Percentiles rank a stretch among this genome's conserved stretches.
These are phyloP conservation scores for Arizona elegans DNA, from an alignment of 2,113 vertebrate genomes.

Conservation along the genomic window DNA sequence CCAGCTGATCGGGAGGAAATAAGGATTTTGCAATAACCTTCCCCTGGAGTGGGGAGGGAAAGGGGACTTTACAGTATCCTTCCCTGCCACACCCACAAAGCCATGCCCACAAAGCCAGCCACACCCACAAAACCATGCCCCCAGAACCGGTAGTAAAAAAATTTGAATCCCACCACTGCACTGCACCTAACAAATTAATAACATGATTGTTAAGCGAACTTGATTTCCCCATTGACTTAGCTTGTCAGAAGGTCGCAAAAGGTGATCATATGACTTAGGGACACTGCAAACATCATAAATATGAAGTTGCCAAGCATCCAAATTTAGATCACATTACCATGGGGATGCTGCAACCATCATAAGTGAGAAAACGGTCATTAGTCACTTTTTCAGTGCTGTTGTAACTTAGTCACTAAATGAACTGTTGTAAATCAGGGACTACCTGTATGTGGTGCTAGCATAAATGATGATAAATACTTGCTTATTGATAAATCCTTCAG, in stretches of 20 bases:
- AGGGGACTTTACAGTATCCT: too few species aligned
- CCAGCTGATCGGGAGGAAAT: too few species aligned
- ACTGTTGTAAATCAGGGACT: neutral
- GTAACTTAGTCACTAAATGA: neutral
- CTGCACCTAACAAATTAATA: neutral
- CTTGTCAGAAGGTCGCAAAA: neutral
- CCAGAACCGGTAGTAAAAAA: too few species aligned
- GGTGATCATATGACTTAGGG: neutral
- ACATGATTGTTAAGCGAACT: neutral
- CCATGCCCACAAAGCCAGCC: too few species aligned
- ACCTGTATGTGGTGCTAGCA: neutral
- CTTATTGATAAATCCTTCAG: conserved; percentile 40
- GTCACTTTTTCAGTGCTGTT: neutral
- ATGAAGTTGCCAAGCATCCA: neutral
- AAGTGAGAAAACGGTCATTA: neutral
- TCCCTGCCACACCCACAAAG: too few species aligned
- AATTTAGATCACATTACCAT: neutral
- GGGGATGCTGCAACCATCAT: neutral
- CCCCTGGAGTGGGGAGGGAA: too few species aligned
- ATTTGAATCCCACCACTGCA: too few species aligned
- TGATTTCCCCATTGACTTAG: neutral
- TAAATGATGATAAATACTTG: conserved; percentile 14
- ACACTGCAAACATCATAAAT: neutral
- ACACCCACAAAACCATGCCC: too few species aligned
- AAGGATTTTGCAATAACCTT: too few species aligned